Percentiles rank a stretch among this genome's conserved stretches.
phyloP scores from a whole-genome alignment of 2,797 vertebrate species.

The Lerista edwardsae region DNA sequence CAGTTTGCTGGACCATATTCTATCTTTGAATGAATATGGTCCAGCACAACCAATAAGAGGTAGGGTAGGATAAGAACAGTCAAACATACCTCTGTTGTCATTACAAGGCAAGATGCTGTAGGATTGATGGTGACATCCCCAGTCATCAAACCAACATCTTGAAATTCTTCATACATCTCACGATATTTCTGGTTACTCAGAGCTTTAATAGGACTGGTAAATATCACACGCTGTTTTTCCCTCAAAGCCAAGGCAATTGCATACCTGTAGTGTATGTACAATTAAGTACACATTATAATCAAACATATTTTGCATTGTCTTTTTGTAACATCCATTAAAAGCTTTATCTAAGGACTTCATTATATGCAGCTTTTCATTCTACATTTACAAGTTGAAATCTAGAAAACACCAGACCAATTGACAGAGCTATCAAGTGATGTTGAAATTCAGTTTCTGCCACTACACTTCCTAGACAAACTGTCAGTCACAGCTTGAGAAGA shows the following conservation, averaged over 20 bases:
- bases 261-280: conserved; percentile 79
- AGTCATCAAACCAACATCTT: conserved; percentile 98
- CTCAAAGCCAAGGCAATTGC: conserved; percentile 94
- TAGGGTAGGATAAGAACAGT: background rate
- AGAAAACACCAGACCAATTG: background rate
- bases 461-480: background rate
- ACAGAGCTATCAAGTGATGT: no score
- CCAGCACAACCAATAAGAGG: background rate
- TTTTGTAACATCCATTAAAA: background rate
- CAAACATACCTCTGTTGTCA: conserved; percentile 94
- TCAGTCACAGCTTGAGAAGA: background rate
- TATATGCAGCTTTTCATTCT: background rate
- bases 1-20: no score
- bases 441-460: background rate
- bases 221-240: conserved; percentile 97
- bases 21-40: no score
- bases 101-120: conserved; percentile 96
- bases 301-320: fast-evolving
- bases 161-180: conserved; percentile 99
- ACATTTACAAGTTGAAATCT: background rate
- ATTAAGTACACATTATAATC: background rate
- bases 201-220: conserved; percentile 98
- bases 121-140: conserved; percentile 99
- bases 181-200: conserved; percentile 98
- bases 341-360: background rate